Evolutionary conservation across 2,113 vertebrate species (phyloP).

Genomic region (Cyprinodon tularosa): DNA sequence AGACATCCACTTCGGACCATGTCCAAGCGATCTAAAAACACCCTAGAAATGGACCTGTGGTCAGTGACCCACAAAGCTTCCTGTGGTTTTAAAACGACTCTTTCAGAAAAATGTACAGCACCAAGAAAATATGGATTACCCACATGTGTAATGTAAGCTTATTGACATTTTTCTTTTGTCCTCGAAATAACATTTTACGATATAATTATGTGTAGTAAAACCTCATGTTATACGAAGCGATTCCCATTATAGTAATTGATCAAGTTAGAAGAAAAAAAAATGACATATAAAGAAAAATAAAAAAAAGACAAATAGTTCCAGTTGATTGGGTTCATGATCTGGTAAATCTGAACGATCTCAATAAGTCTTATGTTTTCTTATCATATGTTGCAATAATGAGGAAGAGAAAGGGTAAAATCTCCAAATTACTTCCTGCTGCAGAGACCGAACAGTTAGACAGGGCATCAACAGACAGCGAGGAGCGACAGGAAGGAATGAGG

Average conservation of each 20-base stretch:
- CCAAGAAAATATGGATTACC: neutral
- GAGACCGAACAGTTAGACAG: neutral
- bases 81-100: constrained; percentile 30
- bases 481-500: neutral
- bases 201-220: neutral
- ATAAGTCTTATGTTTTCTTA: neutral
- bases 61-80: constrained; percentile 31
- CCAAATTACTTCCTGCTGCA: neutral
- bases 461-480: neutral
- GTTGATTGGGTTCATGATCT: neutral
- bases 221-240: neutral
- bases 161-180: neutral
- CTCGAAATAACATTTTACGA: neutral
- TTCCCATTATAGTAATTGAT: neutral
- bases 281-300: neutral
- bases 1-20: constrained; percentile 48
- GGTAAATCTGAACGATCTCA: neutral
- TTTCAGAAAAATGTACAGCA: constrained; percentile 23
- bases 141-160: neutral
- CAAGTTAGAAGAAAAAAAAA: too few species aligned
- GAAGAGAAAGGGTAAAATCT: neutral
- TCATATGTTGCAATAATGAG: neutral
- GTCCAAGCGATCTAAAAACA: constrained; percentile 26
- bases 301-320: neutral
- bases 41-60: neutral